These are phyloP conservation scores for Heliconius aoede DNA, from an alignment of 2,888 invertebrate species.

Conservation along the genomic window DNA sequence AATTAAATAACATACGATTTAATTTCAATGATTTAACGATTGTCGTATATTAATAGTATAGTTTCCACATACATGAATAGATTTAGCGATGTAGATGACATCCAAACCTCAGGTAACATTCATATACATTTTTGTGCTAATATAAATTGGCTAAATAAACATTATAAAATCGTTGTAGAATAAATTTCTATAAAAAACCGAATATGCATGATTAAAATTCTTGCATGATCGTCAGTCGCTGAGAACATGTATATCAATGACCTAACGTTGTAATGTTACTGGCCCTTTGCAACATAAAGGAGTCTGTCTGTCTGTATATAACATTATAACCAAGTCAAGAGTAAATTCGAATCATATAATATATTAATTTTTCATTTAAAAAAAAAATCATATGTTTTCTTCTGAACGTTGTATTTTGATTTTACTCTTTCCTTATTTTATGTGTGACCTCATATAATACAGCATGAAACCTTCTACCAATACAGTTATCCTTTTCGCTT, in stretches of 20 bases:
- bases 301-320: slow-evolving; percentile 23
- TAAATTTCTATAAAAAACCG: slow-evolving; percentile 48
- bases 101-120: slow-evolving; percentile 38
- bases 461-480: slow-evolving; percentile 68
- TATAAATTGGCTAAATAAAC: slow-evolving; percentile 33
- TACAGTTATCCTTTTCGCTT: slow-evolving; percentile 64
- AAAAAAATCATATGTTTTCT: slow-evolving; percentile 58
- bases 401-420: slow-evolving; percentile 61
- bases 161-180: slow-evolving; percentile 41
- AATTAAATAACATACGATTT: neutral
- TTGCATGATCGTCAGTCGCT: slow-evolving; percentile 47
- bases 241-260: slow-evolving; percentile 16
- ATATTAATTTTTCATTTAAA: slow-evolving; percentile 51
- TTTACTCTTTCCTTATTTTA: slow-evolving; percentile 58
- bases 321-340: slow-evolving; percentile 33
- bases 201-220: slow-evolving; percentile 47
- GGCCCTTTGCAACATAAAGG: neutral
- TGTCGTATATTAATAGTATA: slow-evolving; percentile 7
- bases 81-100: slow-evolving; percentile 39
- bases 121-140: slow-evolving; percentile 27
- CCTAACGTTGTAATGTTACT: slow-evolving; percentile 8
- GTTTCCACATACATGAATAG: slow-evolving; percentile 25
- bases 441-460: slow-evolving; percentile 78
- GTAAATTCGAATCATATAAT: slow-evolving; percentile 57
- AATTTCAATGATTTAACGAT: slow-evolving; percentile 32